Evolutionary conservation across 2,888 invertebrate genomes (phyloP), one percentile per base, ranked within the genome.

Genomic region (Cyclophora punctaria): DNA sequence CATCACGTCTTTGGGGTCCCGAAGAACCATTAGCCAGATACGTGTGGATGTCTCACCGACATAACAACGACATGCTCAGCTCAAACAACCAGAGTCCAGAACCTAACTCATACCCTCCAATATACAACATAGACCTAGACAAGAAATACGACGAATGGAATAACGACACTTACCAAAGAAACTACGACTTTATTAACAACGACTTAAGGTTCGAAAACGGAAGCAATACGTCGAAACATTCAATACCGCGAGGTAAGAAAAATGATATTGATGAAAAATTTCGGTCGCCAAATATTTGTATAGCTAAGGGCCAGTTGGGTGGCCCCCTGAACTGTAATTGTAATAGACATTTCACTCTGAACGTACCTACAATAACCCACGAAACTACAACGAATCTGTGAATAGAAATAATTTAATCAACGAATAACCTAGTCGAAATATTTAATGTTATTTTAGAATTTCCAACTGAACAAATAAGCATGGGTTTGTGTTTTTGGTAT

Each of bases 1-100:
- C 86, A 4, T 86, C 87, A 0, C 73, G 84, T 20, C 69, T 84
- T 7, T 88, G 88, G 88, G 88, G 88, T 6, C 88, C 88, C 34
- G 86, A 87, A 60, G 88, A 88, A 58, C 88, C 87, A 2, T 75
- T 85, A 71, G 77, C 83, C 0, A 67, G 88, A 61, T 88, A 87
- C 63, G 71, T 85, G 4, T 87, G 88, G 88, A 88, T 88, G 87
- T 83, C 86, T 7, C 83, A 83, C 66, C 69, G 83, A 57, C 81
- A 75, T 50, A 59, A 73, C 45, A 78, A 76, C 62, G 84, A 83
- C 60, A 69, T 69, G 4, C 58, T 72, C 2, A 81, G 75, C 64
- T 72, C 75, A 5, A 77, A 76, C 56, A 75, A 71, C 57, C 76
- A 78, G 2, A 72, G 63, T 44, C 75, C 78, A 6, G 83, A 81